Conservation (phyloP, 1,140 invertebrate genomes). For the Plodia interpunctella region DNA sequence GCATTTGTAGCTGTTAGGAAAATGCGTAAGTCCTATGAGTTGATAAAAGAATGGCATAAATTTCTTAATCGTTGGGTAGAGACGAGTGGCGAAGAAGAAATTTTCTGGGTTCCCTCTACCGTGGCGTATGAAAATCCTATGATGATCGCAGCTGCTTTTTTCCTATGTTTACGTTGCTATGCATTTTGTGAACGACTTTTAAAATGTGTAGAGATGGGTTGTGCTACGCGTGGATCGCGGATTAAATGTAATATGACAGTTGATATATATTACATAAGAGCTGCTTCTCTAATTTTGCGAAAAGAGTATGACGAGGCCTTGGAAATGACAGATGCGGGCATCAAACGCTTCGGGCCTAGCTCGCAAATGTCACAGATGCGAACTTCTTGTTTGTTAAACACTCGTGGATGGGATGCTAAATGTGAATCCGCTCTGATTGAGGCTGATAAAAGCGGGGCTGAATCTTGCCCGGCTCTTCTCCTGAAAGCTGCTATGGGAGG, state of each 20-base stretch:
- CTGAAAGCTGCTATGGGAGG: constrained; percentile 43
- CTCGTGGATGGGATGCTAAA: constrained; percentile 50
- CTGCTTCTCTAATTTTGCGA: constrained; percentile 45
- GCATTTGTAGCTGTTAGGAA: constrained; percentile 58
- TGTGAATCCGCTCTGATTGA: constrained; percentile 52
- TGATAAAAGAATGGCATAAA: constrained; percentile 50
- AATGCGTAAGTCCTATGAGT: constrained; percentile 62
- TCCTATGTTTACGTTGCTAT: constrained; percentile 61
- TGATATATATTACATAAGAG: constrained; percentile 52
- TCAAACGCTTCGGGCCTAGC: constrained; percentile 50
- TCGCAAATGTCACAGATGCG: constrained; percentile 55
- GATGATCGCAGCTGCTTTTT: constrained; percentile 57
- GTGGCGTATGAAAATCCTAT: constrained; percentile 46
- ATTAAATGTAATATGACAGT: constrained; percentile 19
- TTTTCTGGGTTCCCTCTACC: constrained; percentile 49
- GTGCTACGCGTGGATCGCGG: constrained; percentile 37
- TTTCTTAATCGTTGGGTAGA: constrained; percentile 51
- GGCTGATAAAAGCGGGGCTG: constrained; percentile 44
- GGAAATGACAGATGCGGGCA: constrained; percentile 34
- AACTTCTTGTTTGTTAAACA: constrained; percentile 39
- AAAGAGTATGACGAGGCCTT: constrained; percentile 37
- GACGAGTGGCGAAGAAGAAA: constrained; percentile 60
- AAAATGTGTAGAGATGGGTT: constrained; percentile 46
- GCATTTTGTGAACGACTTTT: constrained; percentile 48
- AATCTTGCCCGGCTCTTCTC: constrained; percentile 41